Evolutionary conservation across 2,797 vertebrate genomes (phyloP).

Genomic region (Austrolebias charrua): DNA sequence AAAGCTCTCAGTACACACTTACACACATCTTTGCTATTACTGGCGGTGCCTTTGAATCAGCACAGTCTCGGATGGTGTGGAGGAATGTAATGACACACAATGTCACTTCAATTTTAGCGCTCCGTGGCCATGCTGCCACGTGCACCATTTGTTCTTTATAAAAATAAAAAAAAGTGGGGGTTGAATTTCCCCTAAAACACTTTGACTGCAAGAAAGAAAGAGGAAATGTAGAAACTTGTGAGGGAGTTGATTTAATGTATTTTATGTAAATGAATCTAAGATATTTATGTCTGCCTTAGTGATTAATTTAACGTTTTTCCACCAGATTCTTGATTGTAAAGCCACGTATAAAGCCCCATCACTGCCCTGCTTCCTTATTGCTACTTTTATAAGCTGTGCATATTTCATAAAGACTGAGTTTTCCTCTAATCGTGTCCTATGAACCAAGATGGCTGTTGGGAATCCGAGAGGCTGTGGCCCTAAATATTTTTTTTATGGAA

Average conservation of each 20-base stretch:
- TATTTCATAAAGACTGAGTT: conserved; percentile 63
- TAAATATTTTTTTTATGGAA: conserved; percentile 80
- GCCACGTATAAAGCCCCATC: conserved; percentile 16
- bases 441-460: conserved; percentile 50
- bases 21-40: conserved; percentile 54
- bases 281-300: conserved; percentile 37
- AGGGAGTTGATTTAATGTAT: conserved; percentile 15
- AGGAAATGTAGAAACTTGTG: conserved; percentile 25
- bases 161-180: conserved; percentile 46
- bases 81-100: conserved; percentile 73
- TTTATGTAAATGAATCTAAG: conserved; percentile 24
- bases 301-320: conserved; percentile 37
- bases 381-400: conserved; percentile 49
- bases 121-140: conserved; percentile 56
- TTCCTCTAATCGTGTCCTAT: conserved; percentile 59
- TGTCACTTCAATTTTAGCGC: conserved; percentile 68
- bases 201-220: conserved; percentile 22
- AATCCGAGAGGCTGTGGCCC: conserved; percentile 52
- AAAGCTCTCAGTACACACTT: conserved; percentile 39
- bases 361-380: conserved; percentile 24
- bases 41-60: conserved; percentile 66
- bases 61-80: conserved; percentile 56
- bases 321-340: conserved; percentile 32
- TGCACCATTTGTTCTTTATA: conserved; percentile 70
- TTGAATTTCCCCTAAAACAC: conserved; percentile 41